A percentile compares a stretch with the other conserved stretches of the same genome.
Evolutionary conservation across 1,140 invertebrate species (phyloP).

Genomic region (Philopotamus ludificatus): DNA sequence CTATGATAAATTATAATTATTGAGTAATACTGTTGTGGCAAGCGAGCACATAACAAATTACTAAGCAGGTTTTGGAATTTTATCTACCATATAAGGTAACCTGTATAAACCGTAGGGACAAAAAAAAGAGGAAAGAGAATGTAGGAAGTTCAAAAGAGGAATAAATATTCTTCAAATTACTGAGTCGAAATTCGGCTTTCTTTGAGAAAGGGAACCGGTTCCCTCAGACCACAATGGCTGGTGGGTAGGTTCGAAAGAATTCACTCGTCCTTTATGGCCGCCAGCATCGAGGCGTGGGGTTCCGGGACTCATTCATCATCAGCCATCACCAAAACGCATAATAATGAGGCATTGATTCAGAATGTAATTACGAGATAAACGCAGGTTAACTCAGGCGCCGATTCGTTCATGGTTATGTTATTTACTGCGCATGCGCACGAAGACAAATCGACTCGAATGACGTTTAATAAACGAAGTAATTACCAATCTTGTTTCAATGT

Average conservation of each 20-base stretch:
- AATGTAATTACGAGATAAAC: too few relatives aligned
- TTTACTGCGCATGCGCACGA: too few relatives aligned
- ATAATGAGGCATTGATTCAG: not conserved
- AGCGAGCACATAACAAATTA: not conserved
- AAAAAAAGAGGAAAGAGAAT: conserved; percentile 12
- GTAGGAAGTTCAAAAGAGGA: conserved; percentile 27
- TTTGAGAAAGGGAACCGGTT: conserved; percentile 32
- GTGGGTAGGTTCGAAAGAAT: conserved; percentile 18
- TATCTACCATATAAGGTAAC: conserved; percentile 29
- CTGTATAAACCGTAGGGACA: conserved; percentile 8
- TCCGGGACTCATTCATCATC: conserved; percentile 3
- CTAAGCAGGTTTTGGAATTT: not conserved
- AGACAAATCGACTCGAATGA: too few relatives aligned
- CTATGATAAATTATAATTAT: too few relatives aligned
- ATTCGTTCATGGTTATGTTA: too few relatives aligned
- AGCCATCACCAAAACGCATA: not conserved
- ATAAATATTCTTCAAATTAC: conserved; percentile 31
- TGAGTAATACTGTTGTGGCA: not conserved
- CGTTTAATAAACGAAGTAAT: too few relatives aligned
- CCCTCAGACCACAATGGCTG: not conserved
- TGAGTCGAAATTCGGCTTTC: conserved; percentile 18
- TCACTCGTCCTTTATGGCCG: conserved; percentile 19
- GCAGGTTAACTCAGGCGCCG: too few relatives aligned
- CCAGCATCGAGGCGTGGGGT: too few relatives aligned
- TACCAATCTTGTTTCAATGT: conserved; percentile 85